Conservation (phyloP, 2,797 vertebrate genomes). For the Malacoctenus gilli region DNA sequence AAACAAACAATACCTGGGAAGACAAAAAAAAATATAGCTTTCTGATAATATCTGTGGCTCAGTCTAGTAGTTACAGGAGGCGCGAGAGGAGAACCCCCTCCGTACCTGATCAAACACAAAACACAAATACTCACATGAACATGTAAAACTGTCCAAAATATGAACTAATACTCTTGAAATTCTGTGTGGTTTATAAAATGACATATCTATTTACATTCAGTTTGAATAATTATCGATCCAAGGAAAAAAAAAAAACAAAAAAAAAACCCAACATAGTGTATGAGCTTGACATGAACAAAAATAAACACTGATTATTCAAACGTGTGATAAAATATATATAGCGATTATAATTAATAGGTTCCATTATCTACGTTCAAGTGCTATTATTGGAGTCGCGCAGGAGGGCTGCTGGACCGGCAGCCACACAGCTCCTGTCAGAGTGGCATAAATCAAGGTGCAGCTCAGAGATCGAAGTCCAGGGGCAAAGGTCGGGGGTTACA, state of each 20-base stretch:
- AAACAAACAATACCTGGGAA: conserved; percentile 75
- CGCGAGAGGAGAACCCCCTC: conserved; percentile 66
- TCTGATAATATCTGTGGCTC: conserved; percentile 84
- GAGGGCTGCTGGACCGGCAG: conserved; percentile 42
- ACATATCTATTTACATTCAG: conserved; percentile 81
- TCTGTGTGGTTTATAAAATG: conserved; percentile 80
- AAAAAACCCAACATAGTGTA: conserved; percentile 64
- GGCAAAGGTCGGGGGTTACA: conserved; percentile 66
- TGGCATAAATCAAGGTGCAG: conserved; percentile 79
- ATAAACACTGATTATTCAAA: conserved; percentile 82
- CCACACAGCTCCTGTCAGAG: conserved; percentile 59
- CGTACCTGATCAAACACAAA: conserved; percentile 76
- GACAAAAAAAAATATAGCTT: conserved; percentile 82
- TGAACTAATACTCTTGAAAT: conserved; percentile 82
- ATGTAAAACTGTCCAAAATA: conserved; percentile 64
- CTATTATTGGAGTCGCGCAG: conserved; percentile 77
- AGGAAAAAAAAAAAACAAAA: conserved; percentile 24
- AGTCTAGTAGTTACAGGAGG: conserved; percentile 84
- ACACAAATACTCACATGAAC: conserved; percentile 68
- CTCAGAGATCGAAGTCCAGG: conserved; percentile 67
- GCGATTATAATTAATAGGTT: conserved; percentile 77
- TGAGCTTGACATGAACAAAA: conserved; percentile 71
- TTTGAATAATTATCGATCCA: conserved; percentile 78
- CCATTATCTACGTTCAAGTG: conserved; percentile 83
- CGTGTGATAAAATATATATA: conserved; percentile 76